These are phyloP conservation scores for Sclerodermus sp. DNA, from an alignment of 2,888 invertebrate genomes.

Conservation along the genomic window DNA sequence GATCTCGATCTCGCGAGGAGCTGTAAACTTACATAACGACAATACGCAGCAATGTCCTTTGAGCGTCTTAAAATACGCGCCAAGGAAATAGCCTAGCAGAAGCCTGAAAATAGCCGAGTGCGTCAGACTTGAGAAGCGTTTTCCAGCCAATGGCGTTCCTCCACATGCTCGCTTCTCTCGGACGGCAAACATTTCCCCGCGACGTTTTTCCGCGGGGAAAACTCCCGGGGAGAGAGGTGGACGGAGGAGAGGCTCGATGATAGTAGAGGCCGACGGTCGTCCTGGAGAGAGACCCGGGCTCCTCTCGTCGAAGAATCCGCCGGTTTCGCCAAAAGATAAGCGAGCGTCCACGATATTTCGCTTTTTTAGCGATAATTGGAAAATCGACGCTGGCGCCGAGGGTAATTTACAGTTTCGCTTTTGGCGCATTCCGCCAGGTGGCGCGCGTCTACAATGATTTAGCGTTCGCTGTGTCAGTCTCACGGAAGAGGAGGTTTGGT, in stretches of 20 bases:
- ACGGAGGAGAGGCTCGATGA: too few species aligned
- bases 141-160: slow-evolving; percentile 57
- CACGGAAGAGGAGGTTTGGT: slow-evolving; percentile 44
- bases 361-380: too few species aligned
- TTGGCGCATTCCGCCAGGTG: slow-evolving; percentile 29
- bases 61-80: slow-evolving; percentile 57
- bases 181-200: slow-evolving; percentile 11
- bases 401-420: background rate
- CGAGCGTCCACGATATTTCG: too few species aligned
- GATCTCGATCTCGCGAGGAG: slow-evolving; percentile 8
- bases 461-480: slow-evolving; percentile 36
- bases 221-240: too few species aligned
- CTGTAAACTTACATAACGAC: slow-evolving; percentile 38
- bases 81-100: slow-evolving; percentile 56
- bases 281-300: too few species aligned
- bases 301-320: too few species aligned
- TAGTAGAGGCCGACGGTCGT: too few species aligned
- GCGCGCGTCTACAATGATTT: slow-evolving; percentile 34
- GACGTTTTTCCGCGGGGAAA: too few species aligned
- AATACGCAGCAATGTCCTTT: slow-evolving; percentile 44
- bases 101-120: slow-evolving; percentile 51
- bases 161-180: slow-evolving; percentile 58
- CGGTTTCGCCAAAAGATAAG: too few species aligned
- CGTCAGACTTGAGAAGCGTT: slow-evolving; percentile 40
- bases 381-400: background rate